A percentile compares a stretch with the other conserved stretches of the same genome.
These are phyloP conservation scores for Holocentrus rufus DNA, from an alignment of 2,797 vertebrate genomes.

Conservation along the genomic window DNA sequence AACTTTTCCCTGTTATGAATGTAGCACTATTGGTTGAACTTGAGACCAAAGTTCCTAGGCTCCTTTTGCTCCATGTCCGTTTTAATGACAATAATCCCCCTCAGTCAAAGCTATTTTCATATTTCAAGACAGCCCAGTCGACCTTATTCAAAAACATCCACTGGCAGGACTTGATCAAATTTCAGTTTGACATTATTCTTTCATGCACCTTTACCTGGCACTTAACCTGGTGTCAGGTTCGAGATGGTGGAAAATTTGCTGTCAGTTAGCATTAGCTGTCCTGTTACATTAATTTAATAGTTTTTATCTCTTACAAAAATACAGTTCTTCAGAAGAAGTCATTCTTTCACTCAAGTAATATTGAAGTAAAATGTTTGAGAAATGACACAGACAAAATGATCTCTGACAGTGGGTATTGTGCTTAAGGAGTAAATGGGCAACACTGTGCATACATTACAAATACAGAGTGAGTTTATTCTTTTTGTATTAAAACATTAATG, in stretches of 20 bases:
- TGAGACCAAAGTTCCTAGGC: constrained; percentile 6
- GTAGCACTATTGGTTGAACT: not conserved
- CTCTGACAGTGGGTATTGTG: too few relatives aligned
- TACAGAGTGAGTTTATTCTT: too few relatives aligned
- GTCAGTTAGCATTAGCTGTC: not conserved
- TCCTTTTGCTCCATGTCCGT: constrained; percentile 9
- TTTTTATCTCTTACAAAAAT: not conserved
- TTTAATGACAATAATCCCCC: not conserved
- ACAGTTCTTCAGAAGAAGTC: constrained; percentile 3
- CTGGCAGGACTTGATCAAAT: constrained; percentile 10
- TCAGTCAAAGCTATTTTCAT: not conserved
- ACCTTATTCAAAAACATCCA: not conserved
- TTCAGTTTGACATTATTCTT: not conserved
- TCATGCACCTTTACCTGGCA: too few relatives aligned
- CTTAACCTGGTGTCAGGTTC: too few relatives aligned
- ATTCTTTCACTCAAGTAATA: constrained; percentile 18
- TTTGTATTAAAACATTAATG: not conserved
- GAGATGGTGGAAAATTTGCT: too few relatives aligned
- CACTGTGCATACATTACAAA: not conserved
- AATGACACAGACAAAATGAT: too few relatives aligned
- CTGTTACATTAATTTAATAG: not conserved
- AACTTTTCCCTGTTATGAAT: not conserved
- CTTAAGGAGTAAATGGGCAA: too few relatives aligned
- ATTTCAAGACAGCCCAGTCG: not conserved
- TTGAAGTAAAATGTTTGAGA: not conserved